Percentiles rank a stretch among this genome's conserved stretches.
Evolutionary conservation across 2,888 invertebrate species (phyloP).

Genomic region (Morpho helenor): DNA sequence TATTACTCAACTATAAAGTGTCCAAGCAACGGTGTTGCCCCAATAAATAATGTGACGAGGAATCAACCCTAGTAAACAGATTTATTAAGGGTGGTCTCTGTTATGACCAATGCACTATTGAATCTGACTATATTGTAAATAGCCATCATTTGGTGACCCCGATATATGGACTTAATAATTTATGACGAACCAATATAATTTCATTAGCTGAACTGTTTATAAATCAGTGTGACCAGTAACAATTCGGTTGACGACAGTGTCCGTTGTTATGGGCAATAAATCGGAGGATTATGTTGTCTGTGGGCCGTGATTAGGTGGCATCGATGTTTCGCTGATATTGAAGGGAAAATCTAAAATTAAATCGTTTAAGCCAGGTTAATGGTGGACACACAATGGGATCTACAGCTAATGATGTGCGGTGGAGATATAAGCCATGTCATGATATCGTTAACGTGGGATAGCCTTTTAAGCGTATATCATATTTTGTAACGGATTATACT

Average conservation of each 20-base stretch:
- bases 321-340: conserved; percentile 50
- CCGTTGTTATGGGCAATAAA: conserved; percentile 70
- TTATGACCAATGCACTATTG: conserved; percentile 52
- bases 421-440: conserved; percentile 18
- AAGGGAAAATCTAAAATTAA: conserved; percentile 72
- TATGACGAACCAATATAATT: conserved; percentile 71
- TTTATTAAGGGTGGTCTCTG: conserved; percentile 51
- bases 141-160: conserved; percentile 52
- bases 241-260: conserved; percentile 61
- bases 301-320: conserved; percentile 65
- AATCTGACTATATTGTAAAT: conserved; percentile 62
- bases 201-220: conserved; percentile 70
- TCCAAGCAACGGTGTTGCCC: conserved; percentile 13
- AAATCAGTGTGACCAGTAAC: conserved; percentile 55
- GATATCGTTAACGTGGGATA: conserved; percentile 23
- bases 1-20: conserved; percentile 11
- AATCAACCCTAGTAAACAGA: conserved; percentile 10
- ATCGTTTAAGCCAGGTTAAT: conserved; percentile 68
- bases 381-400: conserved; percentile 51
- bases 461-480: conserved; percentile 8
- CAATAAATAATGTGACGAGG: conserved; percentile 40
- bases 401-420: conserved; percentile 49
- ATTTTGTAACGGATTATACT: background rate
- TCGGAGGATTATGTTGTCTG: conserved; percentile 73
- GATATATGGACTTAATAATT: conserved; percentile 58